Evolutionary conservation across 2,888 invertebrate genomes (phyloP), one percentile per base, ranked within the genome.

Genomic region (Athalia circularis): DNA sequence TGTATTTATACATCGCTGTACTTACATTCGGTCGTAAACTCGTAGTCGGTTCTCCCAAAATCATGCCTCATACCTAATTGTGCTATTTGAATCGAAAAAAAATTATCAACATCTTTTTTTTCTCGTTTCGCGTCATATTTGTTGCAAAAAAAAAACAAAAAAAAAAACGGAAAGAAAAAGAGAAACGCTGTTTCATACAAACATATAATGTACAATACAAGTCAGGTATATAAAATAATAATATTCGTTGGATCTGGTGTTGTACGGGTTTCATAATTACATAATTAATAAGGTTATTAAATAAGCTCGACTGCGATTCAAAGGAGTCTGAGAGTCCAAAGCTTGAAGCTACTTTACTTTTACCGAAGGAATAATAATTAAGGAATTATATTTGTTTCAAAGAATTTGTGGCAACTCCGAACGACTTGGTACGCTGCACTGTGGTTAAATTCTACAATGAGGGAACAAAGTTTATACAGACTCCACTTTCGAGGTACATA

Each of bases 351-450:
- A 54, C 47, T n/a, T 50, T 70, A 57, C 64, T 29, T 54, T 29
- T 29, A 80, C 7, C 67, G 80, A 78, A 80, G 82, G 79, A 82
- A 83, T 82, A 87, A 85, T 88, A 87, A 88, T 87, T 87, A 85
- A 82, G 83, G 86, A 86, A 87, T 88, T 86, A 87, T 29, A 29
- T 86, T 87, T 83, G 83, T 87, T 86, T 83, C 84, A 81, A 84
- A 80, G 84, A 84, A 83, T 85, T 81, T 62, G n/a, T 47, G 59
- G 72, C 59, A 9, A 57, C 57, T 9, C 54, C 68, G 47, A 54
- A 50, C 52, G n/a, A 64, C 78, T 47, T 75, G 67, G 62, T 47
- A 48, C 57, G n/a, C 29, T 29, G 29, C 29, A 29, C 29, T 29
- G 29, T 29, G 68, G 54, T 68, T 11, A 52, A 67, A 68, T 50